These are phyloP conservation scores for Rhamnusium bicolor DNA, from an alignment of 2,888 invertebrate genomes.

Conservation along the genomic window DNA sequence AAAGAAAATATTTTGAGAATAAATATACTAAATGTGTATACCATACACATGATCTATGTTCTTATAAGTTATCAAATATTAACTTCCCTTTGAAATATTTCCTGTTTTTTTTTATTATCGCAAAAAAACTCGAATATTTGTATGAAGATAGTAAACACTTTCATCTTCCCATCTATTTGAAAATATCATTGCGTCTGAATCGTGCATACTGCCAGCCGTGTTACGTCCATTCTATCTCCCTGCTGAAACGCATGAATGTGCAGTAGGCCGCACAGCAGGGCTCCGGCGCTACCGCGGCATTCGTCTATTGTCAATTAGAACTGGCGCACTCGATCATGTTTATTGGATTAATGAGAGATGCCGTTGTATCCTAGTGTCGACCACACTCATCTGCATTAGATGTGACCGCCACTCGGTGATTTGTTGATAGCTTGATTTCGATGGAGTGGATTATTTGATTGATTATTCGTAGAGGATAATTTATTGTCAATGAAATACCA, in stretches of 20 bases:
- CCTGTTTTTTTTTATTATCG: no score
- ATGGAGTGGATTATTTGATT: conserved; percentile 51
- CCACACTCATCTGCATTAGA: conserved; percentile 64
- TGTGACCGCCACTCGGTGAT: conserved; percentile 58
- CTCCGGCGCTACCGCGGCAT: conserved; percentile 59
- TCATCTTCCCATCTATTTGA: no score
- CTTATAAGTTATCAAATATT: no score
- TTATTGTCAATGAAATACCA: conserved; percentile 19
- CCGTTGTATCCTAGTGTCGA: conserved; percentile 61
- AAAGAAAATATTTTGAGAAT: no score
- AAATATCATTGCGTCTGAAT: background rate
- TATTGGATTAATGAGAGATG: conserved; percentile 68
- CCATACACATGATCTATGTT: no score
- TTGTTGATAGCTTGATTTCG: conserved; percentile 58
- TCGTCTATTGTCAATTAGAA: conserved; percentile 67
- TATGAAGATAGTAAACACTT: no score
- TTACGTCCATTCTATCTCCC: background rate
- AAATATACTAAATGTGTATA: no score
- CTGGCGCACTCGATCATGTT: conserved; percentile 66
- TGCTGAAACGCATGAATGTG: conserved; percentile 24
- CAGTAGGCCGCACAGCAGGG: conserved; percentile 57
- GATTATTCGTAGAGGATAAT: conserved; percentile 42
- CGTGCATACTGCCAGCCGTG: background rate
- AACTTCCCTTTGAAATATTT: no score
- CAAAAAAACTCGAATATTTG: no score